Percentiles rank a stretch among this genome's conserved stretches.
Evolutionary conservation across 2,797 vertebrate genomes (phyloP).

Genomic region (Onychomys leucogaster): DNA sequence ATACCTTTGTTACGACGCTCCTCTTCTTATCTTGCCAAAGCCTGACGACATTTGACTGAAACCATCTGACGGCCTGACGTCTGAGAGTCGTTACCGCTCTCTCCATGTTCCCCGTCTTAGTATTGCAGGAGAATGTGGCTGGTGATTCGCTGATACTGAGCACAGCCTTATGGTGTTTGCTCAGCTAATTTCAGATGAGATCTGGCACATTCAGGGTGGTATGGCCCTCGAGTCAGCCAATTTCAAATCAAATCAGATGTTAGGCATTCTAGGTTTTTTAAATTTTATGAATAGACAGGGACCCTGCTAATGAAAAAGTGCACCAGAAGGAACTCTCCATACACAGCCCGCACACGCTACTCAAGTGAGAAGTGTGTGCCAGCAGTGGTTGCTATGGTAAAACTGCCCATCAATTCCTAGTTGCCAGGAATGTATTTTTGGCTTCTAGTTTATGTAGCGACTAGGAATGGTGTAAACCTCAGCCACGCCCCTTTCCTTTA

Average conservation of each 20-base stretch:
- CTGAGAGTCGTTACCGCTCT: not conserved
- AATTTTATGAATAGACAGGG: not conserved
- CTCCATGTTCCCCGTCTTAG: not conserved
- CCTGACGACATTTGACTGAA: slow-evolving; percentile 14
- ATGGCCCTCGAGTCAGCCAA: not conserved
- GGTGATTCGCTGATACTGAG: not conserved
- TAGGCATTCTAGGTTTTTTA: not conserved
- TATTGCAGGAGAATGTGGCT: not conserved
- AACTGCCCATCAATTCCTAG: not conserved
- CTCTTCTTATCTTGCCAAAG: slow-evolving; percentile 60
- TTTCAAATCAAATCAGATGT: not conserved
- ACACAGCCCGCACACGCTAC: not conserved
- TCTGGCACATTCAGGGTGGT: not conserved
- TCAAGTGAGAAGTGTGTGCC: not conserved
- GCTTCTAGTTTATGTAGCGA: not conserved
- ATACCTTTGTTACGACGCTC: not conserved
- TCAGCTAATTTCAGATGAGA: not conserved
- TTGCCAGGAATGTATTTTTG: not conserved
- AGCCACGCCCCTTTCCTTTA: not conserved
- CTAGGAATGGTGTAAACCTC: not conserved
- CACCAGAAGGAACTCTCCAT: not conserved
- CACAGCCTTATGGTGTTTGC: not conserved
- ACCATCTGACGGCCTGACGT: not conserved
- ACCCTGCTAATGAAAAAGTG: not conserved
- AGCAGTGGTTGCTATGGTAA: fast-evolving